A percentile compares a stretch with the other conserved stretches of the same genome.
Evolutionary conservation across 2,888 invertebrate genomes (phyloP).

Genomic region (Spialia ferax): DNA sequence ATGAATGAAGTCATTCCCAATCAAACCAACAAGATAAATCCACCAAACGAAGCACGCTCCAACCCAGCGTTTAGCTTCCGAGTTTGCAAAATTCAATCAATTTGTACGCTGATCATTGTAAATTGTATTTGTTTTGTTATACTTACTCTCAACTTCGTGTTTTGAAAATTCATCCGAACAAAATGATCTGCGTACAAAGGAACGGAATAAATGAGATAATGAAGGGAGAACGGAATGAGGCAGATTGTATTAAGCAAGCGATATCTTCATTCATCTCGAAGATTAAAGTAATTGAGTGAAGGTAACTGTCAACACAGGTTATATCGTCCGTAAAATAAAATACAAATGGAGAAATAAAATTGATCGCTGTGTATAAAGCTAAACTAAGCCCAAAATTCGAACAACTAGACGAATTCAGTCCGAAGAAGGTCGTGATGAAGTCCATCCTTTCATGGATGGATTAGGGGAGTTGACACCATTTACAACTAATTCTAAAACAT

Average conservation of each 20-base stretch:
- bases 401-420: too few relatives aligned
- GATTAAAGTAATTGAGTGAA: background rate
- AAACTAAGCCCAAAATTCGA: too few relatives aligned
- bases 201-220: background rate
- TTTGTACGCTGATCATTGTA: slow-evolving; percentile 4
- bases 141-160: background rate
- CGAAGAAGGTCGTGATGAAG: too few relatives aligned
- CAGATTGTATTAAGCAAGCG: background rate
- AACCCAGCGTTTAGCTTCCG: slow-evolving; percentile 6
- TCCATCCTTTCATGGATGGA: too few relatives aligned
- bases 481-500: too few relatives aligned
- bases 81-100: slow-evolving; percentile 6
- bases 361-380: too few relatives aligned
- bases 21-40: slow-evolving; percentile 4
- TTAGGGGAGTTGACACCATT: too few relatives aligned
- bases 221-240: background rate
- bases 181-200: background rate
- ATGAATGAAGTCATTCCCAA: background rate
- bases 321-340: too few relatives aligned
- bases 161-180: background rate
- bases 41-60: background rate
- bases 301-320: background rate
- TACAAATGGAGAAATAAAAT: too few relatives aligned
- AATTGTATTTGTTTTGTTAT: slow-evolving; percentile 4
- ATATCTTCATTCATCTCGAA: slow-evolving; percentile 2